Evolutionary conservation across 2,888 invertebrate genomes (phyloP), one percentile per base, ranked within the genome.

Genomic region (Palloptera scutellata): DNA sequence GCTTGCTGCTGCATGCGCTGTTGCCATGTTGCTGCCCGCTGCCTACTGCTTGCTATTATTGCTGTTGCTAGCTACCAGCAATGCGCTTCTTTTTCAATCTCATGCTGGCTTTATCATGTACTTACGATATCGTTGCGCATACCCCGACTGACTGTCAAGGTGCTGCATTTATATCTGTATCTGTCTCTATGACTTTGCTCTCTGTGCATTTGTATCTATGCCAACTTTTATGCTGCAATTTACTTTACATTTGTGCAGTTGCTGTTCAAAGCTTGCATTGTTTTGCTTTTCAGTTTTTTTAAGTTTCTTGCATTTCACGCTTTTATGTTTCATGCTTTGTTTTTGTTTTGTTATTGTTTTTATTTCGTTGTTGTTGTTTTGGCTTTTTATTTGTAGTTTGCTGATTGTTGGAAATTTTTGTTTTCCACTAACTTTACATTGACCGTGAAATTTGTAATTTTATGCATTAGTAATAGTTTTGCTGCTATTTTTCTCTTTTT

Each of bases 241-340:
- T 30, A 6, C 6, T 30, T 30, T 30, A 6, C 30, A 6, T 30
- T 30, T 30, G 2, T 30, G n/a, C n/a, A n/a, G 30, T 30, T 30
- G 30, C 6, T 30, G 30, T 30, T 30, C 30, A 30, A 30, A 30
- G 30, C 2, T 30, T 30, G 2, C 30, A 30, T 30, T 30, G 30
- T 48, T 48, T 48, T 48, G 9, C 1, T 48, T 48, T 48, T 48
- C 10, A 5, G 13, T 48, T 48, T 13, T 15, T 11, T 8, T 72
- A 70, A 74, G 65, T 72, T 72, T 66, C 70, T 66, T 61, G 63
- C 70, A 53, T 48, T 54, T 54, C 20, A 54, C 12, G 54, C 54
- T 54, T n/a, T 15, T 17, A 54, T 15, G 12, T 54, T 4, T 30
- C 15, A 13, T 2, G 1, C 45, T 41, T 53, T 66, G 45, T 66